Conservation (phyloP, 2,888 invertebrate species). For the Sussaba pulchella region DNA sequence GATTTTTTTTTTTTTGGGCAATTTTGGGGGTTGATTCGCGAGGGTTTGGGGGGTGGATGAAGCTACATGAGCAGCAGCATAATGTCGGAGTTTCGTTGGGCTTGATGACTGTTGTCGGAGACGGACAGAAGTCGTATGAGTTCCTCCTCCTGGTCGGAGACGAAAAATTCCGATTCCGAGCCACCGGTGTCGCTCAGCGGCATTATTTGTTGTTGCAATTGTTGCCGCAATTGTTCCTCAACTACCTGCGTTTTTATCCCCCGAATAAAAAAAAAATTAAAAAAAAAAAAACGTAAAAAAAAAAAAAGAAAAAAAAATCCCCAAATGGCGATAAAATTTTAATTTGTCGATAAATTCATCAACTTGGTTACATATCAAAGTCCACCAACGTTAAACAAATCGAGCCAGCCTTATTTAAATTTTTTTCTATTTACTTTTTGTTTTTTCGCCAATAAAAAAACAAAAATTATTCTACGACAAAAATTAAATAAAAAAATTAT, state of each 20-base stretch:
- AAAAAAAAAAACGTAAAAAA: conserved; percentile 67
- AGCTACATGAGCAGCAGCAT: conserved; percentile 79
- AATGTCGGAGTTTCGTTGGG: conserved; percentile 79
- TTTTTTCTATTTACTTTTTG: not conserved
- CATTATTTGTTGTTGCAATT: conserved; percentile 80
- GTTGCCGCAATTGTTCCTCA: conserved; percentile 80
- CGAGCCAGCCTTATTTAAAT: not conserved
- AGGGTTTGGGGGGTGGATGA: not conserved
- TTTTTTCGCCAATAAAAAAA: conserved; percentile 31
- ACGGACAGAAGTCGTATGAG: conserved; percentile 90
- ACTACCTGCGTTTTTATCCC: conserved; percentile 76
- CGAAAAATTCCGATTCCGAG: conserved; percentile 91
- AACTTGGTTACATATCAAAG: conserved; percentile 79
- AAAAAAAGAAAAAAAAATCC: conserved; percentile 46
- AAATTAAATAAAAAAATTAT: conserved; percentile 48
- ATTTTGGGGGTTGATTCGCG: not conserved
- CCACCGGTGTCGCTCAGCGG: conserved; percentile 84
- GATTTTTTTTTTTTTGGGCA: not conserved
- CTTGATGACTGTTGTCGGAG: conserved; percentile 80
- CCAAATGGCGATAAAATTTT: too few species aligned
- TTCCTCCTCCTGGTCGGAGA: conserved; percentile 92
- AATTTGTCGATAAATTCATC: conserved; percentile 76
- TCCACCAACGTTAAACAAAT: conserved; percentile 73
- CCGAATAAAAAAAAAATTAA: conserved; percentile 30
- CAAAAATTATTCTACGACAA: conserved; percentile 42